phyloP scores from a whole-genome alignment of 2,113 vertebrate genomes.

The Hyaena hyaena region DNA sequence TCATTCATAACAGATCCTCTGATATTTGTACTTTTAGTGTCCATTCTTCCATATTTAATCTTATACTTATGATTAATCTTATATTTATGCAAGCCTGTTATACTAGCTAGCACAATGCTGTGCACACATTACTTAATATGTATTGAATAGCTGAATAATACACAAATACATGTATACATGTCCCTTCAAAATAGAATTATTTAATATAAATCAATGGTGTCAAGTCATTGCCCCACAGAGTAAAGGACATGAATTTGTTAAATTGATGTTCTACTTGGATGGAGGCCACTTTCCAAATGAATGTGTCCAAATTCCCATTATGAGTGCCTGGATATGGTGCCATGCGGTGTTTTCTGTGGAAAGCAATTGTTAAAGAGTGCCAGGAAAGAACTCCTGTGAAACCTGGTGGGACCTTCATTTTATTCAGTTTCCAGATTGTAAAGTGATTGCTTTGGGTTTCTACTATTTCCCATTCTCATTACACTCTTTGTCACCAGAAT shows the following conservation, averaged over 20 bases:
- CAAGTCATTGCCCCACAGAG: constrained; percentile 2
- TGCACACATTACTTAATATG: background rate
- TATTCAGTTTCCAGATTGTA: constrained; percentile 69
- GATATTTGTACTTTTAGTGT: background rate
- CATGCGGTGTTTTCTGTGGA: constrained; percentile 28
- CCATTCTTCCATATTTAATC: background rate
- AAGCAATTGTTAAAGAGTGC: background rate
- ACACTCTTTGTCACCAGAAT: constrained; percentile 84
- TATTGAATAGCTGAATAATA: background rate
- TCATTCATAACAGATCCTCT: background rate
- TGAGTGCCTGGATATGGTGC: background rate
- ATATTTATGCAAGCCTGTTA: background rate
- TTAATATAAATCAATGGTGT: background rate
- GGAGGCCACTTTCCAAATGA: constrained; percentile 59
- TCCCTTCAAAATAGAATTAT: constrained; percentile 32
- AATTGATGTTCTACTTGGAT: constrained; percentile 54
- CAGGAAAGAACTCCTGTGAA: background rate
- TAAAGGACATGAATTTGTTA: constrained; percentile 42
- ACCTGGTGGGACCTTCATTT: background rate
- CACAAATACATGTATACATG: background rate
- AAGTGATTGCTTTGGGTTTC: constrained; percentile 82
- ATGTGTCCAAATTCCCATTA: constrained; percentile 46
- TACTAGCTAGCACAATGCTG: background rate
- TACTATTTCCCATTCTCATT: constrained; percentile 84
- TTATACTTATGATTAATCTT: background rate